phyloP scores from a whole-genome alignment of 2,113 vertebrate genomes.

The Tragelaphus buxtoni region DNA sequence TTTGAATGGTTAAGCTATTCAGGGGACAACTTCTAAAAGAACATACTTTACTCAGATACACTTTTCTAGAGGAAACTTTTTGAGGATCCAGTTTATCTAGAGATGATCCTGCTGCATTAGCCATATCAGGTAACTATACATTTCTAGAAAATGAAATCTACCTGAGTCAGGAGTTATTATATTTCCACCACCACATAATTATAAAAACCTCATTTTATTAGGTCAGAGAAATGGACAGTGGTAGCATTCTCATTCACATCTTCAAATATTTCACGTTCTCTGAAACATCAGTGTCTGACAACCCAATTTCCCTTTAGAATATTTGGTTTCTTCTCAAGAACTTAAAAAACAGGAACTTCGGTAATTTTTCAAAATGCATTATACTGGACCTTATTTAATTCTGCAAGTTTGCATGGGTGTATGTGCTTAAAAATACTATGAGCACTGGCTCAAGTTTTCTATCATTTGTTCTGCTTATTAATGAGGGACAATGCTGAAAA shows the following conservation, averaged over 20 bases:
- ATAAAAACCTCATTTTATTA: background rate
- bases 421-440: background rate
- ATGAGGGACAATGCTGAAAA: background rate
- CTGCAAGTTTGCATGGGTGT: background rate
- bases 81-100: background rate
- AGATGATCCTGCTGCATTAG: background rate
- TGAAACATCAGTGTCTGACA: background rate
- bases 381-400: background rate
- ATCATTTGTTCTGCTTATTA: background rate
- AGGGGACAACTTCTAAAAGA: background rate
- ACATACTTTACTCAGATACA: background rate
- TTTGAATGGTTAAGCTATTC: background rate
- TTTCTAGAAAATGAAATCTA: background rate
- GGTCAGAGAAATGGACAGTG: background rate
- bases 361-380: background rate
- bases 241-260: background rate
- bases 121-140: background rate
- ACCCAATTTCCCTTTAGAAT: background rate
- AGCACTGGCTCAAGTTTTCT: background rate
- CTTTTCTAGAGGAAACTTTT: background rate
- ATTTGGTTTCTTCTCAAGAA: background rate
- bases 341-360: background rate
- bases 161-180: background rate
- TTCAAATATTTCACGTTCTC: slow-evolving; percentile 18
- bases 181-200: background rate